A percentile compares a stretch with the other conserved stretches of the same genome.
Conservation (phyloP, 2,113 vertebrate genomes). For the Willisornis vidua region DNA sequence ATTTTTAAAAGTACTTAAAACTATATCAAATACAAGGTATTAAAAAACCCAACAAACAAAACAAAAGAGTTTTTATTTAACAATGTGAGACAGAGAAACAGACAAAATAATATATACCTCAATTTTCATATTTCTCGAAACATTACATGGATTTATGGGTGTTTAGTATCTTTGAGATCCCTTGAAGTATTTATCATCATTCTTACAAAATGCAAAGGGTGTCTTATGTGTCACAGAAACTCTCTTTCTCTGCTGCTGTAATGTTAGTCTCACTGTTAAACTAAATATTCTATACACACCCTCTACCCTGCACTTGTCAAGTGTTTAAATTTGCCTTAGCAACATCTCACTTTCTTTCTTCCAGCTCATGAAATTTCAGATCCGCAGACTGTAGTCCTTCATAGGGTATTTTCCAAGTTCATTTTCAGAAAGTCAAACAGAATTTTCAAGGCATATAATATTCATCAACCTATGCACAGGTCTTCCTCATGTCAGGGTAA, state of each 20-base stretch:
- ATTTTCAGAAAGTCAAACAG: neutral
- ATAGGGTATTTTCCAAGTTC: neutral
- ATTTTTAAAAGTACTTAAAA: neutral
- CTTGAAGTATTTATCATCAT: neutral
- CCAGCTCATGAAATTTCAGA: neutral
- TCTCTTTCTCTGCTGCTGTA: neutral
- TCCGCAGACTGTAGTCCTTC: neutral
- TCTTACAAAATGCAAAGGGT: neutral
- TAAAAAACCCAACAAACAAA: neutral
- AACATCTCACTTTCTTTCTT: neutral
- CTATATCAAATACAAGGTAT: neutral
- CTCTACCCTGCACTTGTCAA: neutral
- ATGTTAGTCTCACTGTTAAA: neutral
- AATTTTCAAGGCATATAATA: neutral
- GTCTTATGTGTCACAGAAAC: neutral
- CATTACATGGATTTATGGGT: neutral
- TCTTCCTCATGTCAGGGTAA: neutral
- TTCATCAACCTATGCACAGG: neutral
- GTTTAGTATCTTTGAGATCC: neutral
- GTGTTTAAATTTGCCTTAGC: neutral
- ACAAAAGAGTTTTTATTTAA: neutral
- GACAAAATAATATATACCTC: neutral
- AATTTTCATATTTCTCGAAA: neutral
- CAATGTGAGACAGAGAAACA: neutral
- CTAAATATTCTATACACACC: neutral